These are phyloP conservation scores for Acipenser transmontanus DNA, from an alignment of 2,797 vertebrate species.

Conservation along the genomic window DNA sequence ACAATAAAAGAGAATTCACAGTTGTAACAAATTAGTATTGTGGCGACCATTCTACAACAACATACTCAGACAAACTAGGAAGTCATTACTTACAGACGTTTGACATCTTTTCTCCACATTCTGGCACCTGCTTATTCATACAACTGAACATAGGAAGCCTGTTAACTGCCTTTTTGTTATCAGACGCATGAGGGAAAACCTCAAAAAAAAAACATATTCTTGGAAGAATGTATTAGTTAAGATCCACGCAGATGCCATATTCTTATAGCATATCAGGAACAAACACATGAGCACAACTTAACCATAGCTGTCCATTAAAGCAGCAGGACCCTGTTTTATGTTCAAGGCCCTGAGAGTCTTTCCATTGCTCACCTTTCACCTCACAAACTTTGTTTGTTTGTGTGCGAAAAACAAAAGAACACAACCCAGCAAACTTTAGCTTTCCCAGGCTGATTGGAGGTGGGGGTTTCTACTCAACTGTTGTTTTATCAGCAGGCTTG, in stretches of 20 bases:
- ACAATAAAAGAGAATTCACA: background rate
- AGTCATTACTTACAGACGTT: constrained; percentile 36
- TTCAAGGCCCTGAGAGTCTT: no score
- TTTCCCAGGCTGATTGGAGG: no score
- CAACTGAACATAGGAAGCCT: constrained; percentile 66
- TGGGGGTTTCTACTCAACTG: no score
- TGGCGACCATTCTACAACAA: background rate
- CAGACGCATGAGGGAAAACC: constrained; percentile 46
- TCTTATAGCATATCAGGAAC: constrained; percentile 43
- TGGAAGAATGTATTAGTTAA: constrained; percentile 43
- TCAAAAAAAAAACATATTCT: constrained; percentile 57
- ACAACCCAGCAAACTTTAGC: no score
- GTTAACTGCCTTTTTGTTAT: constrained; percentile 60
- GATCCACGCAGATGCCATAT: constrained; percentile 23
- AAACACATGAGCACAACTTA: constrained; percentile 25
- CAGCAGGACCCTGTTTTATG: no score
- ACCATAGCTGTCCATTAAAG: constrained; percentile 31
- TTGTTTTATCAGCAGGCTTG: no score
- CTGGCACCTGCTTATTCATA: constrained; percentile 54
- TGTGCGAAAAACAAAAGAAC: no score
- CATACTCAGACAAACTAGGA: constrained; percentile 23
- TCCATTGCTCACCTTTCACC: no score
- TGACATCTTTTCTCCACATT: constrained; percentile 33
- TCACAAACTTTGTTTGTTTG: no score
- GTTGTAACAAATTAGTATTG: no score